These are phyloP conservation scores for Pionites leucogaster DNA, from an alignment of 2,113 vertebrate genomes.

Conservation along the genomic window DNA sequence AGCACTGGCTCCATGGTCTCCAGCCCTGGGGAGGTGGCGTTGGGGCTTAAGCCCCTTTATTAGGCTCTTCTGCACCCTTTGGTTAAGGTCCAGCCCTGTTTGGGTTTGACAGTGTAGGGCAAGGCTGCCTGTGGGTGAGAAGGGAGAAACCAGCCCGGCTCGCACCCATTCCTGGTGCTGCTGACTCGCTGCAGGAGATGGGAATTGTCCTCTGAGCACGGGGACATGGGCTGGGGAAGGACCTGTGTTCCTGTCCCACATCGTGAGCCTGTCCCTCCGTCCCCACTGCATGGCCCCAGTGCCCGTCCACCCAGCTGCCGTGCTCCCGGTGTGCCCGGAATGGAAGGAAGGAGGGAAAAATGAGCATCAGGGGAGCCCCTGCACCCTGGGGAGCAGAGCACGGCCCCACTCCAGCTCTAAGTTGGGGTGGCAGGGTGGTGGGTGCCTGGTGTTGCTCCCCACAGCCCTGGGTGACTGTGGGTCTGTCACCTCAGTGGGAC, in stretches of 20 bases:
- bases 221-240: neutral
- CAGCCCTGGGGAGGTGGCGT: neutral
- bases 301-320: accelerated
- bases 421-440: neutral
- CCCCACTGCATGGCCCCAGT: accelerated
- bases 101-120: neutral
- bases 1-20: accelerated
- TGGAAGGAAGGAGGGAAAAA: neutral
- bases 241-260: neutral
- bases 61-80: neutral
- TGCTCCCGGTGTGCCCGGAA: accelerated
- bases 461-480: neutral
- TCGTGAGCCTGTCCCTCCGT: neutral
- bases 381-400: accelerated
- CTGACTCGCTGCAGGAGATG: neutral
- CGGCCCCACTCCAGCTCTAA: neutral
- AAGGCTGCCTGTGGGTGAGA: neutral
- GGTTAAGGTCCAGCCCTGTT: neutral
- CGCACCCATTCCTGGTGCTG: neutral
- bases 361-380: neutral
- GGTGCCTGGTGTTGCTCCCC: neutral
- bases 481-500: neutral
- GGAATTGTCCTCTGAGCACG: accelerated
- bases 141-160: neutral
- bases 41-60: neutral